phyloP scores from a whole-genome alignment of 2,113 vertebrate genomes.

The Urocynchramus pylzowi region DNA sequence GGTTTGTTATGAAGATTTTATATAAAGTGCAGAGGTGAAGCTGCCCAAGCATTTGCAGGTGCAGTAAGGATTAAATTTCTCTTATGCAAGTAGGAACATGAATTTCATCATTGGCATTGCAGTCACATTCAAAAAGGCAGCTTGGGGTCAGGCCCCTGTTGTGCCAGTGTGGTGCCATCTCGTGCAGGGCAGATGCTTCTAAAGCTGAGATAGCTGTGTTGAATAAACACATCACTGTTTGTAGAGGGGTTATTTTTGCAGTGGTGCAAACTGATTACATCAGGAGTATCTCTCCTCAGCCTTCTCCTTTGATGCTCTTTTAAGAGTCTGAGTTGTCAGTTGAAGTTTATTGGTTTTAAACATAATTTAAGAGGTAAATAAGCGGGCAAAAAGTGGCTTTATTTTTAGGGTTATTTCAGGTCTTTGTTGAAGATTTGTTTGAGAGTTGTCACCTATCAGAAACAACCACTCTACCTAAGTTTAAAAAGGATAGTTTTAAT shows the following conservation, averaged over 20 bases:
- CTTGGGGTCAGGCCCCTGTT: background rate
- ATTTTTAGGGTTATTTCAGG: background rate
- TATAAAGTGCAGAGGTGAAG: background rate
- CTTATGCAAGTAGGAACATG: background rate
- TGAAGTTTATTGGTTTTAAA: background rate
- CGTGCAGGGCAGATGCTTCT: background rate
- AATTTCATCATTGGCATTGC: background rate
- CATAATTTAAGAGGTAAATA: background rate
- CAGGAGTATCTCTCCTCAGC: background rate
- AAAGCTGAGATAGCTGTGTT: slow-evolving; percentile 5
- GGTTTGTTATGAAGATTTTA: background rate
- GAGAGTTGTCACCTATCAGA: background rate
- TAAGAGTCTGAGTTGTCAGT: background rate
- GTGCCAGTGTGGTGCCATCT: background rate
- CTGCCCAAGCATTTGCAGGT: background rate
- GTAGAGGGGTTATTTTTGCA: background rate
- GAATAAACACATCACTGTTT: slow-evolving; percentile 2
- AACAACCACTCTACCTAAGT: background rate
- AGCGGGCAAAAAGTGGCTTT: background rate
- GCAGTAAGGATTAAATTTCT: background rate
- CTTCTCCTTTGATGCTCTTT: background rate
- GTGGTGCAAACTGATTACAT: background rate
- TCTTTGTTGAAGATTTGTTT: background rate
- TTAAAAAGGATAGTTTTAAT: background rate
- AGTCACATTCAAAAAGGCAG: background rate